Conservation (phyloP, 2,888 invertebrate species). For the Ctenicera cuprea region DNA sequence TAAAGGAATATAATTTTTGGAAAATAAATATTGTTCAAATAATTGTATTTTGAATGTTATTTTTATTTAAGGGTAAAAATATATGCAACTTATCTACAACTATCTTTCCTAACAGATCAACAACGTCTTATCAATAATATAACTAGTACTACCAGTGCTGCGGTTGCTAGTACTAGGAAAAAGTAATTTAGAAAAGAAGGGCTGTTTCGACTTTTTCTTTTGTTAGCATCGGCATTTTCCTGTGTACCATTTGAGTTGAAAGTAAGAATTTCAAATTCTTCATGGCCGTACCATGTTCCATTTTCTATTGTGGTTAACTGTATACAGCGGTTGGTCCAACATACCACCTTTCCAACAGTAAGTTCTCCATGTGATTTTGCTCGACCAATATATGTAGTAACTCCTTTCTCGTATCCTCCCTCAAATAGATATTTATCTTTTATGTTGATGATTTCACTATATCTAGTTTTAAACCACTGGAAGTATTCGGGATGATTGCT, state of each 20-base stretch:
- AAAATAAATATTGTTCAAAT: no score
- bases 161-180: not conserved
- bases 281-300: constrained; percentile 37
- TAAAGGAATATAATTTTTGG: no score
- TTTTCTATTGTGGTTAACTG: constrained; percentile 39
- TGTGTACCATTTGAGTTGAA: constrained; percentile 4
- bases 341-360: constrained; percentile 46
- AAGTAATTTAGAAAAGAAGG: constrained; percentile 2
- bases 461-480: constrained; percentile 32
- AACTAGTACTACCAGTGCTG: not conserved
- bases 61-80: no score
- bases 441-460: constrained; percentile 20
- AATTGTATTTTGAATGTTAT: no score
- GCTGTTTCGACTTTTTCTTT: not conserved
- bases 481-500: constrained; percentile 38
- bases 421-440: constrained; percentile 34
- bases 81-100: no score
- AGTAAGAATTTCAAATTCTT: constrained; percentile 44
- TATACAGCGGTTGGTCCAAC: constrained; percentile 29
- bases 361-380: constrained; percentile 39
- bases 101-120: not conserved
- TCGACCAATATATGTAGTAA: constrained; percentile 40
- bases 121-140: constrained; percentile 14
- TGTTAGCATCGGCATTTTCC: no score
- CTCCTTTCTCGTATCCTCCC: constrained; percentile 41